phyloP scores from a whole-genome alignment of 1,140 invertebrate species.

The Heliconius hermathena region DNA sequence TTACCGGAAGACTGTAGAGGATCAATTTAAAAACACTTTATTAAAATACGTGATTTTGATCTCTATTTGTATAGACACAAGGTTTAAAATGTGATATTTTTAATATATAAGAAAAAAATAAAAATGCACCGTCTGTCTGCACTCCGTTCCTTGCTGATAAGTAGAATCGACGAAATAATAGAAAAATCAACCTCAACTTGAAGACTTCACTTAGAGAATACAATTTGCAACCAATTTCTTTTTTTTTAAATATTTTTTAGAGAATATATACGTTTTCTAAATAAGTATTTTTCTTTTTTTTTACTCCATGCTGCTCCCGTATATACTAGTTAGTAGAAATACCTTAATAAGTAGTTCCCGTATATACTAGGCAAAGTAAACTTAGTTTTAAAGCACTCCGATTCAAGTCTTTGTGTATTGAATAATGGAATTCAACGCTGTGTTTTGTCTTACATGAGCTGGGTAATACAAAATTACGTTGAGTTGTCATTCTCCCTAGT shows the following conservation, averaged over 20 bases:
- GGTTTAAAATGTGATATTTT: slow-evolving; percentile 5
- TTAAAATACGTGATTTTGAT: neutral
- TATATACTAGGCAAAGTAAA: no score
- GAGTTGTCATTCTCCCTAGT: no score
- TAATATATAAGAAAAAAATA: neutral
- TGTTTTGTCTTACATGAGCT: no score
- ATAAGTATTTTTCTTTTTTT: no score
- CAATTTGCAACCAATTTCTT: neutral
- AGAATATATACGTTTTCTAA: no score
- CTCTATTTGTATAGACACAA: neutral
- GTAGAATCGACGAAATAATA: slow-evolving; percentile 3
- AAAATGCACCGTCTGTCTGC: slow-evolving; percentile 12
- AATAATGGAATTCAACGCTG: no score
- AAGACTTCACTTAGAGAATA: neutral
- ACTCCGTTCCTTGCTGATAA: neutral
- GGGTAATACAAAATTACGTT: no score
- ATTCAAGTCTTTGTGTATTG: no score
- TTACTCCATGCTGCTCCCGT: neutral
- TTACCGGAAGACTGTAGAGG: slow-evolving; percentile 43
- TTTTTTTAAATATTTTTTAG: no score
- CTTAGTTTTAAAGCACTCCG: no score
- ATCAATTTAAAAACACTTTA: slow-evolving; percentile 24
- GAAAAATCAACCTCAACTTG: neutral
- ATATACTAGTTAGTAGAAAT: no score
- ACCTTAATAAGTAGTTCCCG: no score